A percentile compares a stretch with the other conserved stretches of the same genome.
phyloP scores from a whole-genome alignment of 2,888 invertebrate genomes.

The Loripinus fragilis region DNA sequence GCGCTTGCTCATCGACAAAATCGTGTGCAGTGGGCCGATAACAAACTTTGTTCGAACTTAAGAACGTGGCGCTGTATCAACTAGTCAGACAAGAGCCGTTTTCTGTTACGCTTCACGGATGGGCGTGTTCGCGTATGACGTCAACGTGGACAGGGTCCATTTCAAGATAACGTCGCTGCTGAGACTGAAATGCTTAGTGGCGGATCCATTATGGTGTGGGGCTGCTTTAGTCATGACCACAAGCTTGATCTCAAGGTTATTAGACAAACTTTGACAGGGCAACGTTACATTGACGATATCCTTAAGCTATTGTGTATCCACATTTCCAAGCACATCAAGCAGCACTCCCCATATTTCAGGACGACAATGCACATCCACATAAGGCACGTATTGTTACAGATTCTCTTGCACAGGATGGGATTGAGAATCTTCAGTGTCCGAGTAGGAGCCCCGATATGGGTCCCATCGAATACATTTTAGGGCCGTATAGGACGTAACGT shows the following conservation, averaged over 20 bases:
- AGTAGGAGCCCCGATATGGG: not conserved
- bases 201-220: constrained; percentile 17
- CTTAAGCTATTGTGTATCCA: constrained; percentile 2
- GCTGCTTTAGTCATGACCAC: constrained; percentile 21
- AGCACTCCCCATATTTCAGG: not conserved
- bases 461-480: not conserved
- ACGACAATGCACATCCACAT: not conserved
- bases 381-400: not conserved
- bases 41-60: constrained; percentile 4
- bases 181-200: constrained; percentile 26
- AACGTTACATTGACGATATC: constrained; percentile 4
- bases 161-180: not conserved
- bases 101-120: constrained; percentile 4
- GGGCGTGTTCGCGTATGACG: constrained; percentile 22
- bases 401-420: not conserved
- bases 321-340: not conserved
- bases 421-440: not conserved
- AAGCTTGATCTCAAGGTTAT: constrained; percentile 17
- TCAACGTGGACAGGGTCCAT: constrained; percentile 7
- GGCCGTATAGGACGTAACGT: not conserved
- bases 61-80: constrained; percentile 18
- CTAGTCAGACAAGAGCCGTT: constrained; percentile 20
- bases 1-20: not conserved
- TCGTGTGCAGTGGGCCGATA: constrained; percentile 9
- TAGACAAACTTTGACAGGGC: constrained; percentile 21